These are phyloP conservation scores for Campylomormyrus tamandua DNA, from an alignment of 2,113 vertebrate species.

Conservation along the genomic window DNA sequence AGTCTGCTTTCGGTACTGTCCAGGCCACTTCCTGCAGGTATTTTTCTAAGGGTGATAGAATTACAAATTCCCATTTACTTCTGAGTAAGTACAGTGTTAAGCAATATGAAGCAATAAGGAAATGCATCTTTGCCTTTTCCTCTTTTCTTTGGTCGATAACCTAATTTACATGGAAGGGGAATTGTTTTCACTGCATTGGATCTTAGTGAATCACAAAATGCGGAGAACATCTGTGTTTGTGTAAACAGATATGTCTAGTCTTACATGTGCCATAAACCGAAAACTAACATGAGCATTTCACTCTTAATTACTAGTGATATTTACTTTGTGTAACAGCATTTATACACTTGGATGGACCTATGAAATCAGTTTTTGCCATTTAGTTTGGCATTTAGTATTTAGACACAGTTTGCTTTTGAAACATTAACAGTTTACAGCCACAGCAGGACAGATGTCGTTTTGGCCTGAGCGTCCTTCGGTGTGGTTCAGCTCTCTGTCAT, in stretches of 20 bases:
- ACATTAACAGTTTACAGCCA: background rate
- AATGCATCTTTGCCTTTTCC: background rate
- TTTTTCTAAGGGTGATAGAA: background rate
- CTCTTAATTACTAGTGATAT: background rate
- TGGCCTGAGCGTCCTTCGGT: background rate
- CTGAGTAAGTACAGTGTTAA: background rate
- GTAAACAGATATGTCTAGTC: background rate
- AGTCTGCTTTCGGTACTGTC: background rate
- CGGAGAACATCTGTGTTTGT: background rate
- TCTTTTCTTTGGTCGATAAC: background rate
- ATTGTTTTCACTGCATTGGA: background rate
- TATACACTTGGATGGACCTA: background rate
- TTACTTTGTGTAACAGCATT: background rate
- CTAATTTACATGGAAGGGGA: background rate
- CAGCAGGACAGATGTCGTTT: background rate
- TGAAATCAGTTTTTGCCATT: background rate
- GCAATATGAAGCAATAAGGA: background rate
- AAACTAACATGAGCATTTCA: background rate
- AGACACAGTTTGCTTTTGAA: background rate
- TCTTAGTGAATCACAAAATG: background rate
- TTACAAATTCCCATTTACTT: background rate
- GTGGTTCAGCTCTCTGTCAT: background rate
- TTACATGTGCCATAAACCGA: background rate
- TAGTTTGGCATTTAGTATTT: background rate
- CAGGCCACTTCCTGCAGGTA: background rate